These are phyloP conservation scores for Bactericera cockerelli DNA, from an alignment of 1,140 invertebrate species.

Conservation along the genomic window DNA sequence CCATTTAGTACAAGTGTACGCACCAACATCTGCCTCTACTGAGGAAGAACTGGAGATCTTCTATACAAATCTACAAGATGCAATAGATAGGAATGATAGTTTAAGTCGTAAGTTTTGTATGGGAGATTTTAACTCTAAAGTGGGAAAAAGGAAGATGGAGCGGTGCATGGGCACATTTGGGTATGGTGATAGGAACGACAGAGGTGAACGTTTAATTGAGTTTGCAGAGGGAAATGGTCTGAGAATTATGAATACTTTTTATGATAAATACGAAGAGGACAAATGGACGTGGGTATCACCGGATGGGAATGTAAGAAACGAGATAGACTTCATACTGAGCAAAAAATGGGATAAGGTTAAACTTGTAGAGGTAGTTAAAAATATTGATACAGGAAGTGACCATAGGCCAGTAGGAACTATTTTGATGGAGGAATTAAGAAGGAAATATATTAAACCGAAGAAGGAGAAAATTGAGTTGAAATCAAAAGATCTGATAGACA, in stretches of 20 bases:
- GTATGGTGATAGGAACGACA: neutral
- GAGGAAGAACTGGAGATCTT: constrained; percentile 3
- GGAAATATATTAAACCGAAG: neutral
- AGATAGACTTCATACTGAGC: constrained; percentile 8
- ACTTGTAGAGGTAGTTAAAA: neutral
- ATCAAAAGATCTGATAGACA: neutral
- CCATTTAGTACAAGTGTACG: constrained; percentile 5
- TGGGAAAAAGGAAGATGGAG: neutral
- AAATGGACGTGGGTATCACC: neutral
- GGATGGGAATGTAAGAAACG: constrained; percentile 1
- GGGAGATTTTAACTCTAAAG: constrained; percentile 4
- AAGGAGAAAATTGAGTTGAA: neutral
- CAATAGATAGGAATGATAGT: constrained; percentile 5
- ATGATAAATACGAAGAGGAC: neutral
- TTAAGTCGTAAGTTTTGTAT: neutral
- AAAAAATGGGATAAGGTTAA: neutral
- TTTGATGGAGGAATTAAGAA: neutral
- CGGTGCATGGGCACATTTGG: neutral
- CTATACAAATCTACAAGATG: constrained; percentile 1
- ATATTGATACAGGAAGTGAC: neutral
- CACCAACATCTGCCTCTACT: neutral
- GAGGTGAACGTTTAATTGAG: neutral
- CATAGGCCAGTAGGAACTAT: neutral
- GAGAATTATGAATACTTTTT: constrained; percentile 7
- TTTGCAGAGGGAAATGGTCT: neutral